Evolutionary conservation across 64 coral and sea anemone genomes (phyloP), one percentile per base, ranked within the genome.

Genomic region (Pachyseris speciosa): DNA sequence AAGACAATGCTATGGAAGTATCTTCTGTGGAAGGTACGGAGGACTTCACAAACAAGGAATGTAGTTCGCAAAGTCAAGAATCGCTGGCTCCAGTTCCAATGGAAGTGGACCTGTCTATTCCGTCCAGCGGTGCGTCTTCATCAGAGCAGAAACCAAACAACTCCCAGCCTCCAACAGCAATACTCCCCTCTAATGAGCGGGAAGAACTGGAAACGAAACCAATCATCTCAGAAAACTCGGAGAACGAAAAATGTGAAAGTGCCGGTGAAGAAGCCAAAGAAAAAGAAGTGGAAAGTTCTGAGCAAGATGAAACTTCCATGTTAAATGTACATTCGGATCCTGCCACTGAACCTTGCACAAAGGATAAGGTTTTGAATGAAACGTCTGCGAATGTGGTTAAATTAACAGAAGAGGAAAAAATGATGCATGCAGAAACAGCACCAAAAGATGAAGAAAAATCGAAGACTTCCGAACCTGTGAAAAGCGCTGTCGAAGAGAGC

Each of bases 221-320:
- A 80, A 0, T 28, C 9, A 2, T 10, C 16, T 20, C 48, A 20
- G 19, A 80, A 38, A 17, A 37, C 31, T 59, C 47, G 48, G 32
- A 60, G 9, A 38, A 57, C 31, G 30, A 28, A 16, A 49, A 47
- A 10, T 47, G 20, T 0, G 45, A 76, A 24, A 27, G 0, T 57
- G 33, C 29, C 17, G 29, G 17, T 6, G 51, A 17, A 81, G 51
- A 40, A 40, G 33, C 13, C 27, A 61, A 81, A 22, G 34, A 7
- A 25, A 40, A 81, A 31, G 34, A 81, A 81, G 40, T 63, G 9
- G 53, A 24, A 58, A 37, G 52, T 81, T 81, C 77, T 31, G 8
- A 38, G n/a, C 12, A 26, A 60, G 40, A 7, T 39, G 19, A 61
- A 60, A 9, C n/a, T 16, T 52, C 74, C 20, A 1, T 7, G 15